Base-by-base conservation (phyloP, 2,113 vertebrate species). In the Terrapene triunguis region DNA sequence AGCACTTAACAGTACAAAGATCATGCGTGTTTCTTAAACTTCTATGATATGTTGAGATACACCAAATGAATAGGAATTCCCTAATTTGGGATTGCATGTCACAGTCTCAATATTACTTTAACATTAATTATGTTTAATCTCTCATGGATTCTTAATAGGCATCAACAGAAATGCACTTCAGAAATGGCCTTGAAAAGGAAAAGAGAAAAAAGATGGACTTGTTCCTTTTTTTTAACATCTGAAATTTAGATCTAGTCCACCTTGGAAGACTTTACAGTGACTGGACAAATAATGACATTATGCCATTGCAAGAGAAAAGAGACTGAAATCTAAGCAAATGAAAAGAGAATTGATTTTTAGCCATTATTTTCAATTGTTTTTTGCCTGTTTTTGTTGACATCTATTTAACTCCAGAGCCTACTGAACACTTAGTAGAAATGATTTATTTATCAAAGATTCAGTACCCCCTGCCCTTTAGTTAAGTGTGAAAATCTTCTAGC, bases 331-430 rank as follows among this genome's bases (percentile, higher is more conserved):
- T 89, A 79, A 93, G 89, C 79, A 97, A 95, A 95, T 87, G 74
- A 79, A 50, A 92, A 74, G 95, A 95, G 44, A 96, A 95, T 86
- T 57, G 88, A 83, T 93, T 96, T 95, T 96, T 94, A 95, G 47
- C 42, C 79, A 83, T 84, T 88, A 42, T 84, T 95, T 88, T 59
- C 80, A 32, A 59, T 24, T 83, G 78, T 22, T 89, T 87, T 96
- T 86, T 22, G 84, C 62, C 94, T 13, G 1, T 84, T 95, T 95
- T 93, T 87, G 94, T n/a, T 88, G 81, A 80, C 80, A 85, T 79
- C 53, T 92, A 42, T 51, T 91, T 80, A 94, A 42, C 50, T 81
- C 50, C 53, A 74, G 53, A 79, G 47, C 82, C 87, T 91, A 87
- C 53, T 92, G 95, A 91, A 80, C 57, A 79, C 55, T 85, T 72